Percentiles rank a stretch among this genome's conserved stretches.
These are phyloP conservation scores for Sebastes minor DNA, from an alignment of 2,797 vertebrate species.

Conservation along the genomic window DNA sequence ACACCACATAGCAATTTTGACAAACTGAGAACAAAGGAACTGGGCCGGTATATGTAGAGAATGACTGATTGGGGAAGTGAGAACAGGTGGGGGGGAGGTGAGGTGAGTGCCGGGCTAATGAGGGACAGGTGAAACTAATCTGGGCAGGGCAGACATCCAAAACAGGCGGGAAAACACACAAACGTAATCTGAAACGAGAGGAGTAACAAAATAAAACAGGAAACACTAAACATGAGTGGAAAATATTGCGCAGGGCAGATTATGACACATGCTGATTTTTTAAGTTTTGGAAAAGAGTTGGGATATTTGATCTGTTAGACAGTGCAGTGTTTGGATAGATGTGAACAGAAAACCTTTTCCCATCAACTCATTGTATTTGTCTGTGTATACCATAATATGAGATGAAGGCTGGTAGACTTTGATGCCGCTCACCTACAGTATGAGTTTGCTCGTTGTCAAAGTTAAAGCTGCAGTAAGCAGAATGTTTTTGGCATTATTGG, in stretches of 20 bases:
- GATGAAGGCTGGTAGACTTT: background rate
- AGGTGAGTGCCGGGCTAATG: background rate
- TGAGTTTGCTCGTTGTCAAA: background rate
- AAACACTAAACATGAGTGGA: too few species aligned
- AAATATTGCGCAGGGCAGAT: fast-evolving
- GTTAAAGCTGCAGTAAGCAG: too few species aligned
- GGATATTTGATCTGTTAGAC: background rate
- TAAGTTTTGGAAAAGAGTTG: background rate
- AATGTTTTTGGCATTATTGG: too few species aligned
- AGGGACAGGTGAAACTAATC: background rate
- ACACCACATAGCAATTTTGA: background rate
- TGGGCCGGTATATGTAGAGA: background rate
- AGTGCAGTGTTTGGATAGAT: background rate
- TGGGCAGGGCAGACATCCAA: too few species aligned
- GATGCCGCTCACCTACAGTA: background rate
- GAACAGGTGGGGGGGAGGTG: background rate
- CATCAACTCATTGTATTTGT: background rate
- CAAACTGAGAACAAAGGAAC: background rate
- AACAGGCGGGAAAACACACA: too few species aligned
- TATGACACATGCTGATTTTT: background rate
- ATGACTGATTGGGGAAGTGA: background rate
- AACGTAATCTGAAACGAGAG: background rate
- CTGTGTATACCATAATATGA: background rate
- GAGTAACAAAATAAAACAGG: background rate
- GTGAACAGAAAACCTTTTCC: background rate